Evolutionary conservation across 2,888 invertebrate genomes (phyloP), one percentile per base, ranked within the genome.

Genomic region (Himalopsyche kuldschensis): DNA sequence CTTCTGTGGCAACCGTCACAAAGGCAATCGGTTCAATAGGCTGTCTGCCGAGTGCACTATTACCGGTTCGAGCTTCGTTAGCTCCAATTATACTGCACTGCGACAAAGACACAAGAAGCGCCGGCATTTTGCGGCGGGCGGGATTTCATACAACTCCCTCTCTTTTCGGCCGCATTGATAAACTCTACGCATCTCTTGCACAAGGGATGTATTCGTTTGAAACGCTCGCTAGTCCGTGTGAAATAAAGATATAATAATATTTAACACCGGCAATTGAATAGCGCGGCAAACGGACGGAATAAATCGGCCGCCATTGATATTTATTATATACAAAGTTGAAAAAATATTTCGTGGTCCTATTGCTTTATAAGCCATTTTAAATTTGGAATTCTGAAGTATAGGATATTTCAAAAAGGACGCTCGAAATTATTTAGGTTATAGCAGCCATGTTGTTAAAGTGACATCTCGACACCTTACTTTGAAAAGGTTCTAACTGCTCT

Each of bases 1-100:
- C 10, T 69, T 69, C 11, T 69, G 11, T 69, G 30, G 30, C 69
- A 27, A 27, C 11, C 0, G 15, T 1, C 27, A 69, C 69, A 30
- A 69, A 15, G 20, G 10, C 55, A 55, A 55, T 55, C 20, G 24
- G 55, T 24, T 24, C 55, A 10, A 55, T 55, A 24, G 30, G 24
- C 11, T 27, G 69, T 27, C 69, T 69, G 27, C 30, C 30, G 15
- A 69, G 69, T 69, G 69, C 69, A 69, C 11, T 69, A 69, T 27
- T 69, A 11, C 69, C 69, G 27, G 69, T 27, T 27, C 15, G 69
- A 69, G 69, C 55, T 20, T 55, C 55, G 69, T 69, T 27, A 69
- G 30, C 27, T 69, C 69, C 69, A 69, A 82, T 82, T 79, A 82
- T 82, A 82, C 82, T 82, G 82, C 82, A 82, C 69, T 82, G 82